Conservation (phyloP, 1,140 invertebrate species). For the Zaprionus capensis region DNA sequence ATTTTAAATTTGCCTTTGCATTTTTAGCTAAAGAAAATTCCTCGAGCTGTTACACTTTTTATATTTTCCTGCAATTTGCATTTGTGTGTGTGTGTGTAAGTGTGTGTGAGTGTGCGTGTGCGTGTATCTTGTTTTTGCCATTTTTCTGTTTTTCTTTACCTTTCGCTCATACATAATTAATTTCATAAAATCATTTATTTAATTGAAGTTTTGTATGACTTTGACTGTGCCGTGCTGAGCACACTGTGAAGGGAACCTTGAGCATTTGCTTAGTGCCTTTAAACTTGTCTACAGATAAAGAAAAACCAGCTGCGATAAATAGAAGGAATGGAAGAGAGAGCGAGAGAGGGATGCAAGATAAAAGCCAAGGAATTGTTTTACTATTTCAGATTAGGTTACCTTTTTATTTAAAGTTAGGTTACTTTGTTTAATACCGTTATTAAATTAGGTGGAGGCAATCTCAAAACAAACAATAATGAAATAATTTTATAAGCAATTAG, state of each 20-base stretch:
- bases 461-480: too few relatives aligned
- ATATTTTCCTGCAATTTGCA: constrained; percentile 14
- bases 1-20: constrained; percentile 21
- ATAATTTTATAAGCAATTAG: too few relatives aligned
- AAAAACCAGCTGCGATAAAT: too few relatives aligned
- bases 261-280: background rate
- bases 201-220: constrained; percentile 67
- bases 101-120: constrained; percentile 17
- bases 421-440: too few relatives aligned
- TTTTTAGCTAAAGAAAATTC: constrained; percentile 3
- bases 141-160: constrained; percentile 25
- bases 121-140: constrained; percentile 12
- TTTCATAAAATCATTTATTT: constrained; percentile 73
- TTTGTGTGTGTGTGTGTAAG: constrained; percentile 9
- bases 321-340: too few relatives aligned
- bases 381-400: too few relatives aligned
- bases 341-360: too few relatives aligned
- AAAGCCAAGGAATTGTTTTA: too few relatives aligned
- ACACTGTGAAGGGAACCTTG: constrained; percentile 11
- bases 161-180: constrained; percentile 65
- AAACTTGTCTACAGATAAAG: too few relatives aligned
- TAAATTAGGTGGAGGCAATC: too few relatives aligned
- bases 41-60: background rate
- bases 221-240: constrained; percentile 10
- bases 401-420: too few relatives aligned